Evolutionary conservation across 2,888 invertebrate genomes (phyloP).

Genomic region (Metellina segmentata): DNA sequence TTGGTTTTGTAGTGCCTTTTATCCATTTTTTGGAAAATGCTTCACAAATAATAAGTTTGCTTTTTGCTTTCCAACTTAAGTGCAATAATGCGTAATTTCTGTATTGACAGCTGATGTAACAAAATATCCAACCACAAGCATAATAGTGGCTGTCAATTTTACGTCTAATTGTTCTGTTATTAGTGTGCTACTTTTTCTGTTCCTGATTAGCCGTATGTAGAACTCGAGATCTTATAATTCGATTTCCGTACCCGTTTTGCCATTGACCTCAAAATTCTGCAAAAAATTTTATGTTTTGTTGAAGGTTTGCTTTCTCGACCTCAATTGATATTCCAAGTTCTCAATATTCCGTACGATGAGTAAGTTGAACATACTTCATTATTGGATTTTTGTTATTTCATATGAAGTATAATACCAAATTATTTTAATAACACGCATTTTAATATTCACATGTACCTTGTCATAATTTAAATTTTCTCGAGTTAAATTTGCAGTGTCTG

Average conservation of each 20-base stretch:
- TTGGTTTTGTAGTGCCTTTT: background rate
- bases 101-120: conserved; percentile 46
- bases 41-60: background rate
- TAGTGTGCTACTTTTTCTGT: conserved; percentile 9
- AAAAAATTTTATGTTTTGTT: conserved; percentile 43
- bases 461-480: too few relatives aligned
- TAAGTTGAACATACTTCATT: background rate
- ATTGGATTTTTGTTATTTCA: too few relatives aligned
- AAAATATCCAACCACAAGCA: background rate
- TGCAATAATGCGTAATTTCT: conserved; percentile 19
- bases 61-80: background rate
- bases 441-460: too few relatives aligned
- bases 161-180: background rate
- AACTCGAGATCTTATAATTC: background rate
- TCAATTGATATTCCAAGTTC: conserved; percentile 27
- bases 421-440: too few relatives aligned
- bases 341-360: background rate
- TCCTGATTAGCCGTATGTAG: conserved; percentile 10
- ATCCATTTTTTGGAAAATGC: background rate
- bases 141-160: background rate
- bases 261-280: conserved; percentile 67
- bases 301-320: conserved; percentile 13
- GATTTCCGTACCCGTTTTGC: conserved; percentile 43
- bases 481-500: too few relatives aligned
- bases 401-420: too few relatives aligned